phyloP scores from a whole-genome alignment of 2,888 invertebrate genomes.

The Fragum sueziense region DNA sequence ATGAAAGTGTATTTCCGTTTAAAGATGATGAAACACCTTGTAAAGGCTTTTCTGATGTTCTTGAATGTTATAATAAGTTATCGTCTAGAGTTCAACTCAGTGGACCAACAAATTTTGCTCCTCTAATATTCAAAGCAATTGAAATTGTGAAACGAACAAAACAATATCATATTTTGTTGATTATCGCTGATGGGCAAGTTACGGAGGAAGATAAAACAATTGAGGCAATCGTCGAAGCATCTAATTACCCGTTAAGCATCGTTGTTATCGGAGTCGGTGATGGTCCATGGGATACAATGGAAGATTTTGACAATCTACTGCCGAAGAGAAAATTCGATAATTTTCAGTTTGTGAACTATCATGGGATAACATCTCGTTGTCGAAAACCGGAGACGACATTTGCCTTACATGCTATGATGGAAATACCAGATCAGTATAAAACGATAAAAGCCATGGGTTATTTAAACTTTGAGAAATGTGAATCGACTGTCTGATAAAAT shows the following conservation, averaged over 20 bases:
- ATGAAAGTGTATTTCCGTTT: slow-evolving; percentile 78
- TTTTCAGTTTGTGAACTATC: slow-evolving; percentile 84
- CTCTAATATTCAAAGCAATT: slow-evolving; percentile 83
- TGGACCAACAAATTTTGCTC: slow-evolving; percentile 84
- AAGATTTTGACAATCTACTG: slow-evolving; percentile 83
- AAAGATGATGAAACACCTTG: slow-evolving; percentile 69
- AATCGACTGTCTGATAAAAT: slow-evolving; percentile 1
- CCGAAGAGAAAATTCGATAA: slow-evolving; percentile 84
- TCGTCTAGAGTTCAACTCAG: slow-evolving; percentile 82
- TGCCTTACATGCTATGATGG: slow-evolving; percentile 84
- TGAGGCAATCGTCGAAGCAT: slow-evolving; percentile 83
- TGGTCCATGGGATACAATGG: slow-evolving; percentile 84
- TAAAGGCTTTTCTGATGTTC: slow-evolving; percentile 76
- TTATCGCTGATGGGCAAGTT: slow-evolving; percentile 84
- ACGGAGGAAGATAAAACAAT: slow-evolving; percentile 83
- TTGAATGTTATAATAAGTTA: slow-evolving; percentile 82
- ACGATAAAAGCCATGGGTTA: slow-evolving; percentile 78
- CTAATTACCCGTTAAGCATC: slow-evolving; percentile 83
- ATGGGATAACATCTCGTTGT: slow-evolving; percentile 77
- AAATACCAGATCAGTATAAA: slow-evolving; percentile 84
- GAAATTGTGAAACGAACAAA: slow-evolving; percentile 81
- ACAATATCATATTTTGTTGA: slow-evolving; percentile 82
- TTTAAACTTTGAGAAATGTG: slow-evolving; percentile 54
- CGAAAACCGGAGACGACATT: slow-evolving; percentile 81
- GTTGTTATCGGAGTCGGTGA: slow-evolving; percentile 85